These are phyloP conservation scores for Volucella bombylans DNA, from an alignment of 2,888 invertebrate genomes.

Conservation along the genomic window DNA sequence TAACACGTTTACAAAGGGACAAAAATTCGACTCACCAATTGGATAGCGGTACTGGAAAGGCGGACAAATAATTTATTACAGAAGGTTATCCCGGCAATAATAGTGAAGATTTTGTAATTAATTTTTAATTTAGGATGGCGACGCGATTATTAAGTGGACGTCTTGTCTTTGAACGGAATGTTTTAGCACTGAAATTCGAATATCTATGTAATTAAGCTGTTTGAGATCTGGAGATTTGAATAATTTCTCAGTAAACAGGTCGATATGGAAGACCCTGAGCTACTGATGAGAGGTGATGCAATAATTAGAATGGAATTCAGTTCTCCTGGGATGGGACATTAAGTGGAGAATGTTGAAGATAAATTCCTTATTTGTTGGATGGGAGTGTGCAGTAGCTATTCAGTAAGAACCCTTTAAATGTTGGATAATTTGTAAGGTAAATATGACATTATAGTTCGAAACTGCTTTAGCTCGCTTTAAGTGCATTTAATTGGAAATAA, in stretches of 20 bases:
- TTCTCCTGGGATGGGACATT: background rate
- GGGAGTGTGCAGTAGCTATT: background rate
- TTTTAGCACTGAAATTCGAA: conserved; percentile 32
- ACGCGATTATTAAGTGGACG: conserved; percentile 52
- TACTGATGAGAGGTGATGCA: background rate
- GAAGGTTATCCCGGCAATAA: conserved; percentile 24
- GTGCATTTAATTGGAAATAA: too few species aligned
- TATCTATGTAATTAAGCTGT: conserved; percentile 44
- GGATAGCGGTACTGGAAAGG: background rate
- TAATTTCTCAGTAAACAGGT: conserved; percentile 30
- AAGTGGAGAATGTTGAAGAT: conserved; percentile 1
- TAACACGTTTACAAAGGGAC: conserved; percentile 38
- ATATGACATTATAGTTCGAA: too few species aligned
- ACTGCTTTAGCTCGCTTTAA: too few species aligned
- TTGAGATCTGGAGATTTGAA: conserved; percentile 23
- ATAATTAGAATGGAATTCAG: conserved; percentile 21
- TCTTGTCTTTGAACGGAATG: conserved; percentile 36
- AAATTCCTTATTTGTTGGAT: background rate
- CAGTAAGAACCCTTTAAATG: too few species aligned
- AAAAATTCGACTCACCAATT: conserved; percentile 1
- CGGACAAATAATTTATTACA: conserved; percentile 33
- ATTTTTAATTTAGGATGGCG: conserved; percentile 54
- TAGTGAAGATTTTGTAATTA: conserved; percentile 57
- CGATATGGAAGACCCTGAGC: background rate
- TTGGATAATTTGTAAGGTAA: too few species aligned